Evolutionary conservation across 1,140 invertebrate genomes (phyloP).

Genomic region (Drosophila ananassae): DNA sequence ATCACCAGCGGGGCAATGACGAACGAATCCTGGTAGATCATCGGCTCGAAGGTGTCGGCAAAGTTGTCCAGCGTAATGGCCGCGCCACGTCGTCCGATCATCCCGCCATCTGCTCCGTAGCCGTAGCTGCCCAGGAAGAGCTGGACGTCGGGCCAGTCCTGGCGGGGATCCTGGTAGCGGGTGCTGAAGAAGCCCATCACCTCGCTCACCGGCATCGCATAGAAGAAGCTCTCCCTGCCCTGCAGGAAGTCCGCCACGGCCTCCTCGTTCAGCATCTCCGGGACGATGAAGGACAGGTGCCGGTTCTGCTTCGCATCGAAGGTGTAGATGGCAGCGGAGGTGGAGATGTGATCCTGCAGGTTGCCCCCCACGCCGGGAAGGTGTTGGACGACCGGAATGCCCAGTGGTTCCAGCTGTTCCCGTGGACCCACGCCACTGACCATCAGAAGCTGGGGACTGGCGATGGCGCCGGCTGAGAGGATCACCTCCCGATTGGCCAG

Average conservation of each 20-base stretch:
- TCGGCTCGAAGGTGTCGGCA: slow-evolving; percentile 87
- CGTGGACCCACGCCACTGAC: slow-evolving; percentile 90
- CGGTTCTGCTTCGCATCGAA: slow-evolving; percentile 84
- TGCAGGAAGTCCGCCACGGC: slow-evolving; percentile 86
- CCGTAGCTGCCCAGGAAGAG: slow-evolving; percentile 89
- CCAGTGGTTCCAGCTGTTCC: slow-evolving; percentile 84
- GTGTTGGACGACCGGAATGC: slow-evolving; percentile 85
- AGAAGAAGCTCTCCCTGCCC: slow-evolving; percentile 86
- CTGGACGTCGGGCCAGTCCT: slow-evolving; percentile 92
- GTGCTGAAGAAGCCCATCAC: slow-evolving; percentile 91
- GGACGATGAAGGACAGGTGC: slow-evolving; percentile 87
- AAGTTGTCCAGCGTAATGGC: slow-evolving; percentile 89
- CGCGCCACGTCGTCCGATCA: slow-evolving; percentile 87
- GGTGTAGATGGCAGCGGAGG: slow-evolving; percentile 87
- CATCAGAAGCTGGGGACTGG: slow-evolving; percentile 92
- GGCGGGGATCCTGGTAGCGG: slow-evolving; percentile 87
- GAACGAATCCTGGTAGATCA: slow-evolving; percentile 88
- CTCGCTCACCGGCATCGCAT: slow-evolving; percentile 89
- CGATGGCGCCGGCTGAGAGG: slow-evolving; percentile 89
- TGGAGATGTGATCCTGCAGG: slow-evolving; percentile 91
- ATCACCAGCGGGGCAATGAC: slow-evolving; percentile 88
- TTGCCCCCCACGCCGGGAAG: slow-evolving; percentile 92
- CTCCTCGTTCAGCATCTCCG: slow-evolving; percentile 85
- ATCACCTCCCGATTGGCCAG: slow-evolving; percentile 88
- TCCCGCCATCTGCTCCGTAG: slow-evolving; percentile 91